Evolutionary conservation across 2,113 vertebrate genomes (phyloP).

Genomic region (Struthio camelus): DNA sequence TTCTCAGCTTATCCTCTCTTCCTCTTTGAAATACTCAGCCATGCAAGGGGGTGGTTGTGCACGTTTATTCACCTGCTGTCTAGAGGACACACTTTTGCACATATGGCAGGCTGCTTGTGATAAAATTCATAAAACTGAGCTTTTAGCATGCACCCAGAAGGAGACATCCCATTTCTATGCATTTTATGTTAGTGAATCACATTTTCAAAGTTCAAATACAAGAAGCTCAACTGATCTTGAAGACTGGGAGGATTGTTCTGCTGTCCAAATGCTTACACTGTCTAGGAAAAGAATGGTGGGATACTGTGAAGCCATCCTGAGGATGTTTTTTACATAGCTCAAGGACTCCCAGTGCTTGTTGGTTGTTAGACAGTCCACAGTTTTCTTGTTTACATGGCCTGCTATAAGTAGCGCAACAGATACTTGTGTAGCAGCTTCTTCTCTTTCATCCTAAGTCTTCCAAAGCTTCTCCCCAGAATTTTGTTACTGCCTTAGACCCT

Average conservation of each 20-base stretch:
- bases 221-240: background rate
- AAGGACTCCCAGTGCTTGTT: background rate
- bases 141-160: background rate
- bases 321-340: background rate
- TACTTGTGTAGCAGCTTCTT: background rate
- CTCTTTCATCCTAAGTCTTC: background rate
- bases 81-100: background rate
- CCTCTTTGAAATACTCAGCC: background rate
- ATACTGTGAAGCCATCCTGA: background rate
- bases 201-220: background rate
- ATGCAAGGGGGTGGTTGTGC: background rate
- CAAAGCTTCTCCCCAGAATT: background rate
- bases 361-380: background rate
- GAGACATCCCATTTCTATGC: background rate
- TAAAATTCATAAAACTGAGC: background rate
- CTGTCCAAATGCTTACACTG: background rate
- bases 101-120: background rate
- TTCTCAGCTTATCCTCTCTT: background rate
- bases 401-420: constrained; percentile 23
- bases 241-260: background rate
- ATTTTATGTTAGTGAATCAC: background rate
- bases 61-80: background rate
- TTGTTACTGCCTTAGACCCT: background rate
- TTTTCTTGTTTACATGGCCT: constrained; percentile 18
- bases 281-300: background rate